A percentile compares a stretch with the other conserved stretches of the same genome.
Conservation (phyloP, 1,140 invertebrate genomes). For the Bombus haemorrhoidalis region DNA sequence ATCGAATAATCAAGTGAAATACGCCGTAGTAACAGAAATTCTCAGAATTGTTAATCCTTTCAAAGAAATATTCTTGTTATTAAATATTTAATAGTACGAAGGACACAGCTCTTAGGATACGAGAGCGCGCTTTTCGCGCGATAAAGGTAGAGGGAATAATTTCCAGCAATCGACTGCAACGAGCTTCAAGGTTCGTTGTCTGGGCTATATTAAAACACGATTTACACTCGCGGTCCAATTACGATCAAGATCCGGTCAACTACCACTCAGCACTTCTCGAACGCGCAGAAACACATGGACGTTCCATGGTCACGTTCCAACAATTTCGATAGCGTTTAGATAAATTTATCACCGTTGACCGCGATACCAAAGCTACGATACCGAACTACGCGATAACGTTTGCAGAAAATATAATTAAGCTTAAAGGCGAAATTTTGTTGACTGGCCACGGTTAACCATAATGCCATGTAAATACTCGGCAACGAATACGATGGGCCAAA, state of each 20-base stretch:
- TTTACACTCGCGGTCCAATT: conserved; percentile 8
- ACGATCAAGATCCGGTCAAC: conserved; percentile 12
- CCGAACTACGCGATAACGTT: not conserved
- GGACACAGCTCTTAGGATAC: not conserved
- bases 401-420: not conserved
- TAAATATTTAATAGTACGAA: not conserved
- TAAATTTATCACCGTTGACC: not conserved
- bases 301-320: not conserved
- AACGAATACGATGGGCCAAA: not conserved
- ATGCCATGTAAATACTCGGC: not conserved
- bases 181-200: conserved; percentile 7
- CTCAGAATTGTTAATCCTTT: too few relatives aligned
- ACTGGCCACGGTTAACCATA: not conserved
- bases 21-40: too few relatives aligned
- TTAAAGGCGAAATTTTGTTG: rapidly evolving
- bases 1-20: too few relatives aligned
- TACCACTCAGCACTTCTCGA: not conserved
- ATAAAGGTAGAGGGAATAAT: not conserved
- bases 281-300: not conserved
- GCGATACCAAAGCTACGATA: too few relatives aligned
- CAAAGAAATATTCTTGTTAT: not conserved
- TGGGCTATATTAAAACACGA: conserved; percentile 7
- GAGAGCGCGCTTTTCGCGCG: not conserved
- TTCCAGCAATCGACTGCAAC: not conserved
- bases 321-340: not conserved